These are phyloP conservation scores for Mastigias papua DNA, from an alignment of 30 jellyfish, hydroid and myxozoan species.

Conservation along the genomic window DNA sequence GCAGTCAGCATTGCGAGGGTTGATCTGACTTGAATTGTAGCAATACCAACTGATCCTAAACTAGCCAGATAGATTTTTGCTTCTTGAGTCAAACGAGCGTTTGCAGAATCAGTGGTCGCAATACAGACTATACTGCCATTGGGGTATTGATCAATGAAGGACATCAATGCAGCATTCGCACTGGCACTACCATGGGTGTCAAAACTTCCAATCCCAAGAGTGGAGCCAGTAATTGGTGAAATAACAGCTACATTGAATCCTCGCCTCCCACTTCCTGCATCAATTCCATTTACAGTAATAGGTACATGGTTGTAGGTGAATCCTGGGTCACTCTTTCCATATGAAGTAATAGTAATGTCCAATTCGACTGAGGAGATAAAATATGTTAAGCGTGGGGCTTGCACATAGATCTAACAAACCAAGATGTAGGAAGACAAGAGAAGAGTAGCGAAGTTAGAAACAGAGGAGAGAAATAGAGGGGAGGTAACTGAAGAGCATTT, in stretches of 20 bases:
- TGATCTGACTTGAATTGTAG: neutral
- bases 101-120: neutral
- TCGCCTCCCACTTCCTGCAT: neutral
- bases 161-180: neutral
- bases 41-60: neutral
- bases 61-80: neutral
- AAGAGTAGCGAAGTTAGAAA: no score
- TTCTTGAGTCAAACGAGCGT: neutral
- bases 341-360: neutral
- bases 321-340: constrained; percentile 15
- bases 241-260: constrained; percentile 28
- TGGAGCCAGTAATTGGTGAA: neutral
- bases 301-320: neutral
- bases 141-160: neutral
- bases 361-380: neutral
- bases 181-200: neutral
- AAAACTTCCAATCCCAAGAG: neutral
- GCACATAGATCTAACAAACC: neutral
- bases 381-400: neutral
- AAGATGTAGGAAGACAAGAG: neutral
- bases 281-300: constrained; percentile 5
- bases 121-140: constrained; percentile 1
- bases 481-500: no score
- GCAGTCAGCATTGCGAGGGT: constrained; percentile 11
- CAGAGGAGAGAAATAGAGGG: no score